These are phyloP conservation scores for Sipunculus nudus DNA, from an alignment of 2,888 invertebrate species.

Conservation along the genomic window DNA sequence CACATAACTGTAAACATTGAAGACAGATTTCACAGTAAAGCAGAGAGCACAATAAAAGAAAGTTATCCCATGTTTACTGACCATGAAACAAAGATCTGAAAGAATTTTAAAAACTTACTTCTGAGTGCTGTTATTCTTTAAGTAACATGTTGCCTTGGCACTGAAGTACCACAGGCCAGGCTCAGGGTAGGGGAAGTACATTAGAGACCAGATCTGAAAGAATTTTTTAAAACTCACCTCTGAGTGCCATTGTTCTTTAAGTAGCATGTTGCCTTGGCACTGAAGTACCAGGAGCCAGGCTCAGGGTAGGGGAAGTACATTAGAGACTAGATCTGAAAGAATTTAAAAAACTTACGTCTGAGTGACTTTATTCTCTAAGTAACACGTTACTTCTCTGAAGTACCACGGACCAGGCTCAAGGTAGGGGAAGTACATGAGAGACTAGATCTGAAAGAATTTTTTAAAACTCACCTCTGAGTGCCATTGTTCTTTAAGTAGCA, in stretches of 20 bases:
- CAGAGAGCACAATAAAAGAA: too few species aligned
- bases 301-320: slow-evolving; percentile 83
- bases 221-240: background rate
- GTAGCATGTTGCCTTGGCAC: slow-evolving; percentile 76
- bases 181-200: slow-evolving; percentile 83
- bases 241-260: too few species aligned
- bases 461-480: too few species aligned
- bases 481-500: too few species aligned
- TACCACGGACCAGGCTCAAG: slow-evolving; percentile 88
- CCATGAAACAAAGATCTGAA: slow-evolving; percentile 1
- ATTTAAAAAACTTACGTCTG: background rate
- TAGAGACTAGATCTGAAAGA: slow-evolving; percentile 11
- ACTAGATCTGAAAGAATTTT: too few species aligned
- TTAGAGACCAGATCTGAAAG: slow-evolving; percentile 10
- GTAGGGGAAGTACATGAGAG: slow-evolving; percentile 75
- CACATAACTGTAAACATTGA: too few species aligned
- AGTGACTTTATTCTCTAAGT: too few species aligned
- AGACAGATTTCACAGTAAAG: too few species aligned
- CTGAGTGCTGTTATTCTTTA: too few species aligned
- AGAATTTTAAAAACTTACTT: background rate
- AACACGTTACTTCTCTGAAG: slow-evolving; percentile 77
- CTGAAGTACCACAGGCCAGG: slow-evolving; percentile 84
- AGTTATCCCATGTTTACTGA: too few species aligned
- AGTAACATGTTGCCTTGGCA: slow-evolving; percentile 76
- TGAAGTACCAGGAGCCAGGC: slow-evolving; percentile 83